Evolutionary conservation across 2,113 vertebrate genomes (phyloP).

Genomic region (Scatophagus argus): DNA sequence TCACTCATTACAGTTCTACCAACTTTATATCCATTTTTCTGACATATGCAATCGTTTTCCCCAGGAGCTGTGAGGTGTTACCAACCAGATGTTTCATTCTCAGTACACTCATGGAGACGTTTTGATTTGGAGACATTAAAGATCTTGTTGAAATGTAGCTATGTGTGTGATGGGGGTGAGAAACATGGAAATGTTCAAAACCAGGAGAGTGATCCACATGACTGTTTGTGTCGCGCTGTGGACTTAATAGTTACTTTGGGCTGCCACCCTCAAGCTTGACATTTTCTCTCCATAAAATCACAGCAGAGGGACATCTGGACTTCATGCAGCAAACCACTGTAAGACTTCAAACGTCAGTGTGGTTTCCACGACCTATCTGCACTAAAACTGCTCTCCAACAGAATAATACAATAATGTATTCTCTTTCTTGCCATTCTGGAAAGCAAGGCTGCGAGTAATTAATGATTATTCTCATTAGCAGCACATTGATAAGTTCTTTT

Average conservation of each 20-base stretch:
- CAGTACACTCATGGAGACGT: conserved; percentile 33
- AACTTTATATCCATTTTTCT: conserved; percentile 67
- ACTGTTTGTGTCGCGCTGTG: conserved; percentile 65
- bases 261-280: conserved; percentile 60
- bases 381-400: conserved; percentile 21
- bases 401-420: conserved; percentile 9
- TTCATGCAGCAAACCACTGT: conserved; percentile 54
- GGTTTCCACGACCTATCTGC: conserved; percentile 48
- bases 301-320: conserved; percentile 70
- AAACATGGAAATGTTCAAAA: conserved; percentile 66
- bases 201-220: conserved; percentile 58
- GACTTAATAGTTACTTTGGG: conserved; percentile 62
- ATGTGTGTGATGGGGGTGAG: conserved; percentile 33
- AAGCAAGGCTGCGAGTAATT: not conserved
- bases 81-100: conserved; percentile 74
- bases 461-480: conserved; percentile 1
- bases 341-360: conserved; percentile 34
- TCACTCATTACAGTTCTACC: conserved; percentile 64
- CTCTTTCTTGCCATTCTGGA: not conserved
- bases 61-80: conserved; percentile 72
- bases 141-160: conserved; percentile 48
- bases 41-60: conserved; percentile 70
- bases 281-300: conserved; percentile 66
- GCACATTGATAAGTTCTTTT: not conserved
- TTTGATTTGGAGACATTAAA: conserved; percentile 50